Evolutionary conservation across 2,797 vertebrate genomes (phyloP).

Genomic region (Chelonia mydas): DNA sequence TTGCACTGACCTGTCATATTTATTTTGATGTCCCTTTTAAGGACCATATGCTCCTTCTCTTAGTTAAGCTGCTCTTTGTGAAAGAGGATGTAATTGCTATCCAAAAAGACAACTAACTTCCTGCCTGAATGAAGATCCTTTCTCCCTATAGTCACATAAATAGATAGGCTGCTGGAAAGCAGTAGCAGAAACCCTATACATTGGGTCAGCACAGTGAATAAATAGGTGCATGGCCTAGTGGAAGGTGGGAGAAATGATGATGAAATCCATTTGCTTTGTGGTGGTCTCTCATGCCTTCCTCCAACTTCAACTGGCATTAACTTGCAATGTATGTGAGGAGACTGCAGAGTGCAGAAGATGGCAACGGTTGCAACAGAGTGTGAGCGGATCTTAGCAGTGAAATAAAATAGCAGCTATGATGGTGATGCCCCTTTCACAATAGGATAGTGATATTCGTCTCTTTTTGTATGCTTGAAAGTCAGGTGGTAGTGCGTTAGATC

Average conservation of each 20-base stretch:
- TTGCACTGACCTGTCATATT: slow-evolving; percentile 71
- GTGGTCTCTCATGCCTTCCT: background rate
- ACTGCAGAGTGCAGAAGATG: slow-evolving; percentile 11
- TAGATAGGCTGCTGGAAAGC: background rate
- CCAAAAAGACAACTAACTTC: background rate
- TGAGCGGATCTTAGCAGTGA: background rate
- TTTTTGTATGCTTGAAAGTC: slow-evolving; percentile 1
- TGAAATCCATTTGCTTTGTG: background rate
- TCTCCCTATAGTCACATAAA: background rate
- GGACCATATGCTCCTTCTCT: slow-evolving; percentile 70
- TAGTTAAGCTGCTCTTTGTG: background rate
- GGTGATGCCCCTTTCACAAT: slow-evolving; percentile 53
- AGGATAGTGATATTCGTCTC: slow-evolving; percentile 40
- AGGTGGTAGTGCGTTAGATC: background rate
- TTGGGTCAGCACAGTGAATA: background rate
- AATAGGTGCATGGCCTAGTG: background rate
- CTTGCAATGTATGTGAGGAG: slow-evolving; percentile 30
- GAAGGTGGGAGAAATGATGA: slow-evolving; percentile 1
- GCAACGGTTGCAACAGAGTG: slow-evolving; percentile 12
- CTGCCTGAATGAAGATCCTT: slow-evolving; percentile 8
- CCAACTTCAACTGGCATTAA: slow-evolving; percentile 13
- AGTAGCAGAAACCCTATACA: background rate
- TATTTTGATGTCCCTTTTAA: slow-evolving; percentile 68
- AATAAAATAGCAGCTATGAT: slow-evolving; percentile 46
- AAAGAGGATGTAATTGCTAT: slow-evolving; percentile 41